Evolutionary conservation across 2,888 invertebrate species (phyloP).

Genomic region (Torymus texanus): DNA sequence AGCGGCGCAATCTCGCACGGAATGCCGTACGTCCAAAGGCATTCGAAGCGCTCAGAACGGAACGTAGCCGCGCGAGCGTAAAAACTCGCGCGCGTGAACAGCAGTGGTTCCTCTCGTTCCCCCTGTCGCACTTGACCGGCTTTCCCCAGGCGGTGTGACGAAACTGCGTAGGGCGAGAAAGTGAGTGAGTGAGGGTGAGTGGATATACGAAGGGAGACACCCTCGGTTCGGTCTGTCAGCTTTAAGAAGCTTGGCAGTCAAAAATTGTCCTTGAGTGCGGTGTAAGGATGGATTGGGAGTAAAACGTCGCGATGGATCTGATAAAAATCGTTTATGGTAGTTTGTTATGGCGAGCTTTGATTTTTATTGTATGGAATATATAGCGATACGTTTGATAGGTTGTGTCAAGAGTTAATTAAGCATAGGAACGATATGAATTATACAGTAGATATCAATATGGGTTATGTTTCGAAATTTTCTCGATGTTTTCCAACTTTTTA

Average conservation of each 20-base stretch:
- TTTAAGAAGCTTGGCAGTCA: no score
- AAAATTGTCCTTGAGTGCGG: not conserved
- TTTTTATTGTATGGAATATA: no score
- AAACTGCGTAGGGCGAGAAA: no score
- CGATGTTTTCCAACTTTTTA: no score
- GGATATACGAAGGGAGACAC: no score
- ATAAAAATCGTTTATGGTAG: not conserved
- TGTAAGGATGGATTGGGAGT: not conserved
- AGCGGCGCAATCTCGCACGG: slow-evolving; percentile 7
- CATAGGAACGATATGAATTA: no score
- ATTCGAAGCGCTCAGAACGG: slow-evolving; percentile 9
- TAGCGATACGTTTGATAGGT: no score
- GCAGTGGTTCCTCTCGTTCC: not conserved
- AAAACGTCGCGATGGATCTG: not conserved
- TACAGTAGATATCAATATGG: no score
- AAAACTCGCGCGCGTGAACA: slow-evolving; percentile 10
- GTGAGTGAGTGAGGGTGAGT: no score
- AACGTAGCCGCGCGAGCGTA: slow-evolving; percentile 13
- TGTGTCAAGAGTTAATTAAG: no score
- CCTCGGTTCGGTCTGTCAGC: no score
- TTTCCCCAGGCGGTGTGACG: slow-evolving; percentile 11
- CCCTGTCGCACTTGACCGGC: slow-evolving; percentile 47
- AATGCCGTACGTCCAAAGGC: slow-evolving; percentile 12
- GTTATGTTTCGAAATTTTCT: no score
- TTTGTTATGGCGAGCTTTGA: not conserved